Base-by-base conservation (phyloP, 2,113 vertebrate genomes). In the Podarcis cretensis region DNA sequence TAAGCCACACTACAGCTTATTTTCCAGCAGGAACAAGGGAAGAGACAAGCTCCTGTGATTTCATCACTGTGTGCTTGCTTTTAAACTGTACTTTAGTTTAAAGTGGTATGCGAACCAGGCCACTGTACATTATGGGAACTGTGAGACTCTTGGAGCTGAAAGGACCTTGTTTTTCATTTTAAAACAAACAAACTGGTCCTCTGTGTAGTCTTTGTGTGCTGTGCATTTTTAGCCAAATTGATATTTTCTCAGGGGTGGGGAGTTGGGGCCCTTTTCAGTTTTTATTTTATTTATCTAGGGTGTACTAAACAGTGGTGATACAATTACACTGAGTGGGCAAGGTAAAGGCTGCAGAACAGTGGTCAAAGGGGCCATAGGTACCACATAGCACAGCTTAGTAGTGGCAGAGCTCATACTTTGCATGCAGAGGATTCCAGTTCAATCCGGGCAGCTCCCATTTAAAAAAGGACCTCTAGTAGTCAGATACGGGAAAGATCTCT, bases 181-280 rank as follows among this genome's bases (percentile, higher is more conserved):
- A 77, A 77, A 40, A 76, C 5, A 20, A 76, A 5, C 10, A n/a
- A n/a, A 57, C 48, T 14, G n/a, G 48, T 59, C 43, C 16, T 23
- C 43, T 30, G 43, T 5, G 54, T 14, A 21, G 25, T 30, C 43
- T 23, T 78, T 30, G 6, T 54, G 10, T 27, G 25, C 3, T 21
- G 9, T 6, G 4, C 76, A 23, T 25, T 12, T 37, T 16, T 16
- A 3, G 48, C 48, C 48, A 10, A 54, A 25, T 48, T 23, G 23
- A 4, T 10, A 40, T 43, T 25, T 77, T 10, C 23, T 48, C 20
- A 16, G 16, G 6, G 4, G 20, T 27, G 18, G 1, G 2, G 4
- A 1, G 0, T 0, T 0, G 63, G 63, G 23, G 18, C 30, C 21
- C 7, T 27, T 27, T 27, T 6, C 21, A 30, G 2, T 10, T 77